These are phyloP conservation scores for Napeogenes inachia DNA, from an alignment of 2,888 invertebrate genomes.

Conservation along the genomic window DNA sequence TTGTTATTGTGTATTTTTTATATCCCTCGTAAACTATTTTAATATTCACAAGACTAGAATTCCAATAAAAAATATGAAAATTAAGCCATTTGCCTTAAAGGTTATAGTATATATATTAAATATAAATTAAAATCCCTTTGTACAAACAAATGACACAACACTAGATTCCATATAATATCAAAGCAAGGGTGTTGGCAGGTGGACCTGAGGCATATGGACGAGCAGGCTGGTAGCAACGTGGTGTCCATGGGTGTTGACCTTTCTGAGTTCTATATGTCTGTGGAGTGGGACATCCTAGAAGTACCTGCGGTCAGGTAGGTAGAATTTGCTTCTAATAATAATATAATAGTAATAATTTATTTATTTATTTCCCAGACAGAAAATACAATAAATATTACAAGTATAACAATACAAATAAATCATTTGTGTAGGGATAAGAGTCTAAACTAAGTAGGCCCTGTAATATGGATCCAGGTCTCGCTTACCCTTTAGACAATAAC, in stretches of 20 bases:
- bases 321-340: background rate
- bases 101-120: background rate
- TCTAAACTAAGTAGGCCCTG: too few relatives aligned
- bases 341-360: too few relatives aligned
- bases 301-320: slow-evolving; percentile 93
- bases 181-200: slow-evolving; percentile 79
- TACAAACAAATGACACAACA: slow-evolving; percentile 11
- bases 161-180: slow-evolving; percentile 29
- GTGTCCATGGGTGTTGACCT: slow-evolving; percentile 97
- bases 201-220: slow-evolving; percentile 94
- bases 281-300: slow-evolving; percentile 99
- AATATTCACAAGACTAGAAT: too few relatives aligned
- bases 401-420: too few relatives aligned
- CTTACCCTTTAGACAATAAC: too few relatives aligned
- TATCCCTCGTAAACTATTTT: background rate
- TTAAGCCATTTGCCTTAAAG: too few relatives aligned
- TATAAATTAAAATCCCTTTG: background rate
- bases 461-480: too few relatives aligned
- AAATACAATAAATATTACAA: too few relatives aligned
- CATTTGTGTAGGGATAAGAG: too few relatives aligned
- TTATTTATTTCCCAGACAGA: too few relatives aligned
- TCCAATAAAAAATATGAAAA: too few relatives aligned
- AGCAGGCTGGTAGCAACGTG: slow-evolving; percentile 91
- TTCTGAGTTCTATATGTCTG: slow-evolving; percentile 98
- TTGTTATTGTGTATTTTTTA: background rate